Evolutionary conservation across 2,113 vertebrate genomes (phyloP).

Genomic region (Cochlearius cochlearius): DNA sequence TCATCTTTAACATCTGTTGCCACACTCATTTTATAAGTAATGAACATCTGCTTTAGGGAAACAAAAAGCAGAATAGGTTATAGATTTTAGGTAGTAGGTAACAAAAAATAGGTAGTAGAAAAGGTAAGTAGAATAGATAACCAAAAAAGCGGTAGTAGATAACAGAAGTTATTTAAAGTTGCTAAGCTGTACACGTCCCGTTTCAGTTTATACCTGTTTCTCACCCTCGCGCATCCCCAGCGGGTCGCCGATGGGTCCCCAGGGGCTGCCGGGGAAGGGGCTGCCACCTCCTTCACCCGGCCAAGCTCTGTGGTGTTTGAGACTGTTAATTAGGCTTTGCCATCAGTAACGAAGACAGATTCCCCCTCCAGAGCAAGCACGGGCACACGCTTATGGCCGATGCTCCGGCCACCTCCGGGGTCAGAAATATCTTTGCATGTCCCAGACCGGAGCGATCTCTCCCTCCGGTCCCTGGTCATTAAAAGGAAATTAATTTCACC

Average conservation of each 20-base stretch:
- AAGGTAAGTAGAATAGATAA: too few species aligned
- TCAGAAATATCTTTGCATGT: background rate
- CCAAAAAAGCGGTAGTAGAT: background rate
- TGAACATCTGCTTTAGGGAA: background rate
- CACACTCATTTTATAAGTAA: background rate
- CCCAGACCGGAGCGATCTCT: background rate
- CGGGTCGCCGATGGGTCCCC: accelerated
- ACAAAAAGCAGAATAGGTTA: background rate
- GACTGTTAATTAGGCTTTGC: background rate
- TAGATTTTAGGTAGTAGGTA: background rate
- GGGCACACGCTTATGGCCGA: background rate
- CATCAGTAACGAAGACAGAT: background rate
- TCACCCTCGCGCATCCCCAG: accelerated
- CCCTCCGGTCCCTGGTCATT: background rate
- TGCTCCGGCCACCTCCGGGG: accelerated
- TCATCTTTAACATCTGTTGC: background rate
- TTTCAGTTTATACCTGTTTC: background rate
- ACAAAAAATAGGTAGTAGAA: background rate
- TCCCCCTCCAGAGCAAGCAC: background rate
- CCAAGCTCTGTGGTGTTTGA: background rate
- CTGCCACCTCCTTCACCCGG: accelerated
- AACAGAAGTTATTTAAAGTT: background rate
- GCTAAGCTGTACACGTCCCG: accelerated
- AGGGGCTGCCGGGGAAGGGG: background rate
- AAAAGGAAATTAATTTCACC: slow-evolving; percentile 45